phyloP scores from a whole-genome alignment of 2,113 vertebrate genomes.

The Eolophus roseicapilla region DNA sequence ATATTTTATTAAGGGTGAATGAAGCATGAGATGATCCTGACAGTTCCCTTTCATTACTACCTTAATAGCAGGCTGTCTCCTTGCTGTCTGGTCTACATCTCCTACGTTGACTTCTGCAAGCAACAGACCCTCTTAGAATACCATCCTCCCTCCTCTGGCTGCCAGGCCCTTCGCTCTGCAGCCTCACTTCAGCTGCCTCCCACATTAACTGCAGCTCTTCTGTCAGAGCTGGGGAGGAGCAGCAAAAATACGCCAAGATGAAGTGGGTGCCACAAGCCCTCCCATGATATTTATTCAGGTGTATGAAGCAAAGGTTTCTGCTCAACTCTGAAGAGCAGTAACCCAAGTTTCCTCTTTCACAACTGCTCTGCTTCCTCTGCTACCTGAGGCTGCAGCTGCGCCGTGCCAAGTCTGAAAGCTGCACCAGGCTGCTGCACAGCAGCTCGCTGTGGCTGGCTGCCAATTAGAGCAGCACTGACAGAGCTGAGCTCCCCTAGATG shows the following conservation, averaged over 20 bases:
- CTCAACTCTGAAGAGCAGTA: neutral
- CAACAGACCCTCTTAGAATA: neutral
- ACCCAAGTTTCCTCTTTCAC: neutral
- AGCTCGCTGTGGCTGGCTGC: neutral
- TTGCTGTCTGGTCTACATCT: neutral
- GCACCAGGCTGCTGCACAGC: neutral
- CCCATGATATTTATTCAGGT: neutral
- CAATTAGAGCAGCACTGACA: neutral
- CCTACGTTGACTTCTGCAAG: neutral
- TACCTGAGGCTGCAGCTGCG: neutral
- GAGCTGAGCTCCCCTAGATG: neutral
- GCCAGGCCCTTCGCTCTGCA: neutral
- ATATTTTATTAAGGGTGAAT: neutral
- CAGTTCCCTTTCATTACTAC: accelerated
- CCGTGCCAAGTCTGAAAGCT: neutral
- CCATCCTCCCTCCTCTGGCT: neutral
- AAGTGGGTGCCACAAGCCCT: neutral
- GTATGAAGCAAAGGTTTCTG: neutral
- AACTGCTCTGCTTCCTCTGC: neutral
- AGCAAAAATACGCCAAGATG: neutral
- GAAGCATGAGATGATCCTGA: neutral
- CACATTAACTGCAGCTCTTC: neutral
- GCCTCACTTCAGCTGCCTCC: neutral
- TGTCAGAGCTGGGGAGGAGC: neutral
- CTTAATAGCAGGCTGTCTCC: neutral